phyloP scores from a whole-genome alignment of 1,140 invertebrate genomes.

The Drosophila dunni region DNA sequence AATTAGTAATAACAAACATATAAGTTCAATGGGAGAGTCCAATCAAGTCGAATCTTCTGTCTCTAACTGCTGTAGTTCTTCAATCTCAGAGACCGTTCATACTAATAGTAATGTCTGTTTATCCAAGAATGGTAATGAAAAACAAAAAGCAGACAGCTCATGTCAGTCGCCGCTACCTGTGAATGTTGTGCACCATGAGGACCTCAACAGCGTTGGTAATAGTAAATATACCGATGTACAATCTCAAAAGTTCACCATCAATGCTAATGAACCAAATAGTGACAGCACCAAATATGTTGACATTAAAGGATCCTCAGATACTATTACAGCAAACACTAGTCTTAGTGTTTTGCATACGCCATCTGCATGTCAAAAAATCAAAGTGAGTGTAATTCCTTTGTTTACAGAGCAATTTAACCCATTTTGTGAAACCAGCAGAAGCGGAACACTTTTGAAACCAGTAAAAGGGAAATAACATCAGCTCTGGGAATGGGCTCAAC shows the following conservation, averaged over 20 bases:
- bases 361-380: slow-evolving; percentile 48
- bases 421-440: slow-evolving; percentile 41
- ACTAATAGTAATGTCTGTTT: slow-evolving; percentile 28
- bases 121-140: slow-evolving; percentile 52
- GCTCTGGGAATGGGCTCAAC: slow-evolving; percentile 17
- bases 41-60: slow-evolving; percentile 41
- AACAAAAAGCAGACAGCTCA: slow-evolving; percentile 42
- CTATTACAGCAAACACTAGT: slow-evolving; percentile 38
- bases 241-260: slow-evolving; percentile 46
- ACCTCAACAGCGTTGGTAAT: slow-evolving; percentile 19
- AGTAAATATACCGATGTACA: slow-evolving; percentile 20
- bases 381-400: slow-evolving; percentile 46
- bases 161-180: slow-evolving; percentile 21
- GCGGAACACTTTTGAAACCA: slow-evolving; percentile 46
- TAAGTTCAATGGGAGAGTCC: slow-evolving; percentile 44
- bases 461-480: slow-evolving; percentile 31
- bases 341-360: slow-evolving; percentile 38
- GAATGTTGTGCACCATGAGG: slow-evolving; percentile 22
- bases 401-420: neutral
- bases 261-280: slow-evolving; percentile 38
- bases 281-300: slow-evolving; percentile 35
- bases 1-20: slow-evolving; percentile 53
- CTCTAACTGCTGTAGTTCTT: slow-evolving; percentile 21
- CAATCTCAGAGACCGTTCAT: slow-evolving; percentile 13
- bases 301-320: slow-evolving; percentile 52